Evolutionary conservation across 2,888 invertebrate genomes (phyloP).

Genomic region (Ophion costatus): DNA sequence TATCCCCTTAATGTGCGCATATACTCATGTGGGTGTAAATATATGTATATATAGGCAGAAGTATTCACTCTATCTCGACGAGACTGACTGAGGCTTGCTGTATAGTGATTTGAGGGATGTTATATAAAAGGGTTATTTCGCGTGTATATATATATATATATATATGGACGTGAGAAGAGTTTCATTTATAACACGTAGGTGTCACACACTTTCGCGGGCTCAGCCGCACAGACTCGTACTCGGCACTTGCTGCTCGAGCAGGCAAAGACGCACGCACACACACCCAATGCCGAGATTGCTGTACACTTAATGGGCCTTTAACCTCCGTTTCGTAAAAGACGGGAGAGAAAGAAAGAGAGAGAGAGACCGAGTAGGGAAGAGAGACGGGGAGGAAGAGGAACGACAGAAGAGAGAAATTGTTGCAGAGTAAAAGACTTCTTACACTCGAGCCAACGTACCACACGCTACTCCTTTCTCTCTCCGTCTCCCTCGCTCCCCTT

Average conservation of each 20-base stretch:
- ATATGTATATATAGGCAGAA: not conserved
- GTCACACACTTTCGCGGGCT: constrained; percentile 51
- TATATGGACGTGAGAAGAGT: constrained; percentile 36
- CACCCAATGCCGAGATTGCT: constrained; percentile 71
- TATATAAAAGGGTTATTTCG: constrained; percentile 20
- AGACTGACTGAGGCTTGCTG: not conserved
- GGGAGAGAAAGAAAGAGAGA: constrained; percentile 14
- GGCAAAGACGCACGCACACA: constrained; percentile 47
- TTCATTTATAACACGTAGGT: constrained; percentile 60
- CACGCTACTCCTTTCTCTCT: constrained; percentile 20
- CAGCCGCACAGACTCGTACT: constrained; percentile 22
- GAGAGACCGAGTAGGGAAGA: not conserved
- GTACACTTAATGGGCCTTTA: constrained; percentile 78
- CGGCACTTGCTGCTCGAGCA: constrained; percentile 43
- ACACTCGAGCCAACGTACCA: not conserved
- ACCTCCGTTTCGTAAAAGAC: constrained; percentile 69
- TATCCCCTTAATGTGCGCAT: no score
- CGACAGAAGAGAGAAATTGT: not conserved
- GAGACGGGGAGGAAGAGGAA: not conserved
- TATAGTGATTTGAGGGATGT: constrained; percentile 36
- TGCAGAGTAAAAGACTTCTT: constrained; percentile 17
- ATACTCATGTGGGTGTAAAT: no score
- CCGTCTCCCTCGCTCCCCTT: constrained; percentile 42
- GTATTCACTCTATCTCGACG: constrained; percentile 43
- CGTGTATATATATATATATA: not conserved